Conservation (phyloP, 2,888 invertebrate species). For the Troilus luridus region DNA sequence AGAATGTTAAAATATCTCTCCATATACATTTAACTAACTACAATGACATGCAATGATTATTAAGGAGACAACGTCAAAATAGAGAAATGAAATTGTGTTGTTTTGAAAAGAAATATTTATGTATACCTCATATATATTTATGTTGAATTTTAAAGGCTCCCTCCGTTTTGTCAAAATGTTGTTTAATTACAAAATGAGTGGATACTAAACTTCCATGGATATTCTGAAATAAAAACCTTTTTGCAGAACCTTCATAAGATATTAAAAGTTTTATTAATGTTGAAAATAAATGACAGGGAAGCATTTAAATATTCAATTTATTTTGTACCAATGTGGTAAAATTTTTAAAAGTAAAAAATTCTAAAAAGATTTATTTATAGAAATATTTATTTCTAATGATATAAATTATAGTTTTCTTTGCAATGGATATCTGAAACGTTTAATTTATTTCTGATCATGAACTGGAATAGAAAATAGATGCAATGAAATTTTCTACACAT, state of each 20-base stretch:
- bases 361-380: background rate
- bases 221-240: background rate
- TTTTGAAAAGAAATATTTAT: background rate
- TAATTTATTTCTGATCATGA: slow-evolving; percentile 39
- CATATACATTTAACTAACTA: too few relatives aligned
- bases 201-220: background rate
- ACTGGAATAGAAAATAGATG: slow-evolving; percentile 22
- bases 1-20: too few relatives aligned
- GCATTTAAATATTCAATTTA: background rate
- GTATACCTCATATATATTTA: background rate
- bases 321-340: background rate
- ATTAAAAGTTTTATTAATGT: background rate
- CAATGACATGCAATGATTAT: too few relatives aligned
- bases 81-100: background rate
- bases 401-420: background rate
- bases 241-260: background rate
- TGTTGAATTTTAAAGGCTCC: background rate
- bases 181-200: background rate
- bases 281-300: background rate
- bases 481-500: slow-evolving; percentile 34
- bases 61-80: too few relatives aligned
- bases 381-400: background rate
- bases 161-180: too few relatives aligned
- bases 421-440: background rate
- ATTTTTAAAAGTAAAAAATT: background rate